Evolutionary conservation across 2,113 vertebrate genomes (phyloP), one percentile per base, ranked within the genome.

Genomic region (Pluvialis apricaria): DNA sequence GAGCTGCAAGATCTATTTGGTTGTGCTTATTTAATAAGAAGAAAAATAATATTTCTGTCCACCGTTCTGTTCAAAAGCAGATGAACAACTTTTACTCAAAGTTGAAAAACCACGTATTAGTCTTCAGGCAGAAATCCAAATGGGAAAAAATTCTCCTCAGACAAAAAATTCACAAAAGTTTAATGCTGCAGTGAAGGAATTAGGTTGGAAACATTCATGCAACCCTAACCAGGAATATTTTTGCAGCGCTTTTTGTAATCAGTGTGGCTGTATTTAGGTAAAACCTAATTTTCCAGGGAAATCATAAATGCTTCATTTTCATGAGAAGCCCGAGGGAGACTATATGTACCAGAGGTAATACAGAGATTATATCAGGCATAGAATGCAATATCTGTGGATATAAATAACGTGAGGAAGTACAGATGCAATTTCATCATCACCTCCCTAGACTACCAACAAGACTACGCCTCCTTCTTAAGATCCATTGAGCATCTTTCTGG

Each of bases 211-310:
- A 90, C 36, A 77, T 72, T 60, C 18, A 25, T 16, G 42, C 62
- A 85, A 91, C 6, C 38, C 57, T 42, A 70, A 90, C 80, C 1
- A 8, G 29, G 77, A 86, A 80, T 73, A 62, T 38, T 82, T 90
- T 82, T 79, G 40, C 38, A 71, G 62, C 0, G 0, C 26, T 78
- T 92, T 60, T 55, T 92, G 71, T 77, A 87, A 95, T 95, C 58
- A 84, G 22, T n/a, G 45, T 72, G 65, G 86, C 92, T 82, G 54
- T 80, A 91, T 82, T 94, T 96, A 95, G 65, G 95, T 82, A 95
- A 96, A 94, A 96, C 88, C 60, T 86, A 90, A 94, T 94, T 95
- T 96, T 95, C 82, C 51, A 86, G 76, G 90, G 90, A 92, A 97
- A 94, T 92, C 32, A 88, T 73, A 92, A 95, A 92, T 51, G 84